Base-by-base conservation (phyloP, 2,888 invertebrate species). In the Carabus problematicus region DNA sequence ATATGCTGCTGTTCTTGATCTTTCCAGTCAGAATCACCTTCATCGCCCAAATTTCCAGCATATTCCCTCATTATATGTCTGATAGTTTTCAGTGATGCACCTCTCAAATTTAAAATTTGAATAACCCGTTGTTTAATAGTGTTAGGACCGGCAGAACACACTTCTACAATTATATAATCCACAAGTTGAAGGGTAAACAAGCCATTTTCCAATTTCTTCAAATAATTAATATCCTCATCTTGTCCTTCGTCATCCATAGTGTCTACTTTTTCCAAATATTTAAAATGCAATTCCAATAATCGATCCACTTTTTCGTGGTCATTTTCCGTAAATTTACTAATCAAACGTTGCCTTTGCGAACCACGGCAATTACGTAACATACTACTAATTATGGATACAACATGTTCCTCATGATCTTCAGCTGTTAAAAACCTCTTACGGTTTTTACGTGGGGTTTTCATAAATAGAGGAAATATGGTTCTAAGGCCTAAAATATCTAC, bases 291-390 rank as follows among this genome's bases (percentile, higher is more conserved):
- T 81, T 99, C 99, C 79, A 99, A 85, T 52, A 99, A 85, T 71
- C 99, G 85, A 81, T 99, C 99, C 0, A 99, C 95, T 84, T 99
- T 99, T 81, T 98, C 98, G 76, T 95, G 93, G 81, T 99, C 98
- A 78, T 97, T 97, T 83, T 99, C 99, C 0, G 92, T 92, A 80
- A 99, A 99, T 84, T 99, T 99, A 74, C 92, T 91, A 12, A 99
- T 83, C 64, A 99, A 84, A 70, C 99, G 84, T 79, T 96, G 94
- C 40, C 97, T 85, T 76, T 98, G 97, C 6, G 92, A 88, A 0
- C 95, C 95, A 75, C 91, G 90, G 79, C 97, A 97, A 80, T 97
- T 97, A 71, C 94, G 88, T 72, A 98, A 82, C 91, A 98, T 93
- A 42, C 95, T 95, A 0, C 95, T 90, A 76, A 98, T 93, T 71